Percentiles rank a stretch among this genome's conserved stretches.
These are phyloP conservation scores for Caerostris darwini DNA, from an alignment of 1,140 invertebrate species.

Conservation along the genomic window DNA sequence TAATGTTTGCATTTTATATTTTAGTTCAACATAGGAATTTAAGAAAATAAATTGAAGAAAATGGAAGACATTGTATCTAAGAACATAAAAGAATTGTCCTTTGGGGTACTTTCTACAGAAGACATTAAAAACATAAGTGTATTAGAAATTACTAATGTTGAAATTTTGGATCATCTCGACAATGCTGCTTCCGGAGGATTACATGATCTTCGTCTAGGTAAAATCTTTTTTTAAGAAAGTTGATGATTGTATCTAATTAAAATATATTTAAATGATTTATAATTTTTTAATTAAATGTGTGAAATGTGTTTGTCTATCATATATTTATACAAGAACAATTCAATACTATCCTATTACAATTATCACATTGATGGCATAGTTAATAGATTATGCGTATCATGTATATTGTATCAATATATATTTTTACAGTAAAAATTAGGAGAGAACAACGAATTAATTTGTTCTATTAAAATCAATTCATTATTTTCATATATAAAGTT, in stretches of 20 bases:
- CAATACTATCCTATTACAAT: no score
- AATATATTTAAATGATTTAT: neutral
- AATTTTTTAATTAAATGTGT: conserved; percentile 35
- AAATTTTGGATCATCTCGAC: conserved; percentile 92
- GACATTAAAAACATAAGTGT: conserved; percentile 95
- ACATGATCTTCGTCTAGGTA: conserved; percentile 91
- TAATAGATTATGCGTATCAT: no score
- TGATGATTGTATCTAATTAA: neutral
- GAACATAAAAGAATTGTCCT: neutral
- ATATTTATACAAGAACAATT: conserved; percentile 41
- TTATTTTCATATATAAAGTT: no score
- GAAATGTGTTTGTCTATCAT: neutral
- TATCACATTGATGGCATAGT: no score
- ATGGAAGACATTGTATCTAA: neutral
- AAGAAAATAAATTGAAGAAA: no score
- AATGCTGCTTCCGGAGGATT: conserved; percentile 91
- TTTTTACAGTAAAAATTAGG: no score
- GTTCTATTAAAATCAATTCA: no score
- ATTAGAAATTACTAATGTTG: conserved; percentile 90
- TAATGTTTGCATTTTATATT: no score
- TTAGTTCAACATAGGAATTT: no score
- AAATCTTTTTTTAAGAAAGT: conserved; percentile 12
- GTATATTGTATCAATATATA: no score
- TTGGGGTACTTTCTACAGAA: conserved; percentile 82
- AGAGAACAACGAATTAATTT: no score